These are phyloP conservation scores for Trachymyrmex septentrionalis DNA, from an alignment of 1,140 invertebrate genomes.

Conservation along the genomic window DNA sequence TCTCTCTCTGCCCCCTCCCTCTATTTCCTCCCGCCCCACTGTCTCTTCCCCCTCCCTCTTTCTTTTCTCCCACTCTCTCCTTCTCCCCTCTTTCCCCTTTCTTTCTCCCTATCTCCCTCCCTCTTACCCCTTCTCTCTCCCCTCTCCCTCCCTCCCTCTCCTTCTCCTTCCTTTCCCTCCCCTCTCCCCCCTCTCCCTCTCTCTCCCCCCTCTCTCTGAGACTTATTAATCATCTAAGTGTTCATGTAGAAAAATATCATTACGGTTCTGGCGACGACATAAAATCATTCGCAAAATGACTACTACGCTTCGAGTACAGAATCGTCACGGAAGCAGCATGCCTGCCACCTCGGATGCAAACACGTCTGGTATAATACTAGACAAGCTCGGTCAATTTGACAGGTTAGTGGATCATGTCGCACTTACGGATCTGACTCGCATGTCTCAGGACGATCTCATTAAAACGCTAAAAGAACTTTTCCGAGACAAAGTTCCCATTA, in stretches of 20 bases:
- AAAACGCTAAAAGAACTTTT: slow-evolving; percentile 2
- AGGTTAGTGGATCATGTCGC: slow-evolving; percentile 17
- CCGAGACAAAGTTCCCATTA: not conserved
- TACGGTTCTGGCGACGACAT: not conserved
- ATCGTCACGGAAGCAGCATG: not conserved
- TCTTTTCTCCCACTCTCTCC: too few relatives aligned
- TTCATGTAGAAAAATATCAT: not conserved
- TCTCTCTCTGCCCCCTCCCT: too few relatives aligned
- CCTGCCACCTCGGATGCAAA: not conserved
- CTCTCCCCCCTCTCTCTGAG: not conserved
- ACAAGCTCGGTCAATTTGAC: slow-evolving; percentile 24
- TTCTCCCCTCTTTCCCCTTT: too few relatives aligned
- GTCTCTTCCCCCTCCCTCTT: too few relatives aligned
- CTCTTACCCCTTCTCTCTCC: too few relatives aligned
- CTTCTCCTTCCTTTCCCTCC: too few relatives aligned
- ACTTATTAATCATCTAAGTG: slow-evolving; percentile 1
- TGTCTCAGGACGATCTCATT: not conserved
- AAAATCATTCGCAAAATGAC: slow-evolving; percentile 1
- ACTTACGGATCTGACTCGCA: not conserved
- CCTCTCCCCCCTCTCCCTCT: not conserved
- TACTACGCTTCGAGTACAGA: not conserved
- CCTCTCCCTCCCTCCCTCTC: not conserved
- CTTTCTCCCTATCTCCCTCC: too few relatives aligned
- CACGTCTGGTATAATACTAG: not conserved
- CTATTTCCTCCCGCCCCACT: too few relatives aligned